Evolutionary conservation across 2,797 vertebrate genomes (phyloP).

Genomic region (Pangasius sanitwongsei): DNA sequence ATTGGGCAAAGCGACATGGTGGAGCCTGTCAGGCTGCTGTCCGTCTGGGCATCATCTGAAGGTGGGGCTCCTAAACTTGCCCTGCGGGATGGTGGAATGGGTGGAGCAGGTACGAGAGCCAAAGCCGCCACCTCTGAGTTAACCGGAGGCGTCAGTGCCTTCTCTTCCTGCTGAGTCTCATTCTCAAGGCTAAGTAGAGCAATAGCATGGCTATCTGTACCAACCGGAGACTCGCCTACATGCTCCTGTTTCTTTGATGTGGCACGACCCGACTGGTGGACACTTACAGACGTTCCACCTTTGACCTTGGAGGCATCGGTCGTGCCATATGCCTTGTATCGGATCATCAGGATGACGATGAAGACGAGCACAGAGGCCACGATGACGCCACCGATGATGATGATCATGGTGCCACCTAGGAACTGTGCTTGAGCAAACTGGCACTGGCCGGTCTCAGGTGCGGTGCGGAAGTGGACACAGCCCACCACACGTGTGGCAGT

Average conservation of each 20-base stretch:
- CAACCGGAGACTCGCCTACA: slow-evolving; percentile 61
- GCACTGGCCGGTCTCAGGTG: slow-evolving; percentile 81
- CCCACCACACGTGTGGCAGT: slow-evolving; percentile 86
- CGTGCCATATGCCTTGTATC: slow-evolving; percentile 88
- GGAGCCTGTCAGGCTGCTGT: slow-evolving; percentile 81
- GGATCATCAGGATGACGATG: slow-evolving; percentile 95
- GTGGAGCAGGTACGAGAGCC: background rate
- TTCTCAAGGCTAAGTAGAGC: slow-evolving; percentile 77
- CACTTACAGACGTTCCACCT: background rate
- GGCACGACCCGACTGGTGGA: slow-evolving; percentile 65
- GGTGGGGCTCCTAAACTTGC: slow-evolving; percentile 74
- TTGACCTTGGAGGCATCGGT: slow-evolving; percentile 59
- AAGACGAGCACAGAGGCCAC: slow-evolving; percentile 89
- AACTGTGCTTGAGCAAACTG: slow-evolving; percentile 87
- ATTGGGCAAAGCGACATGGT: slow-evolving; percentile 89
- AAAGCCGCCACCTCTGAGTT: slow-evolving; percentile 65
- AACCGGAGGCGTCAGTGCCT: slow-evolving; percentile 66
- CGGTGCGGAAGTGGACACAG: slow-evolving; percentile 89
- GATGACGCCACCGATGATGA: slow-evolving; percentile 85
- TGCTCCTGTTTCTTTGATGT: slow-evolving; percentile 73
- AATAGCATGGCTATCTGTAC: slow-evolving; percentile 76
- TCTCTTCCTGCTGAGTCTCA: slow-evolving; percentile 72
- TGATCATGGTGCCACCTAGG: slow-evolving; percentile 86
- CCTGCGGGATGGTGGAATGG: slow-evolving; percentile 58
- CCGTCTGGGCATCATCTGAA: slow-evolving; percentile 80